Evolutionary conservation across 2,888 invertebrate species (phyloP).

Genomic region (Anthrax anthrax): DNA sequence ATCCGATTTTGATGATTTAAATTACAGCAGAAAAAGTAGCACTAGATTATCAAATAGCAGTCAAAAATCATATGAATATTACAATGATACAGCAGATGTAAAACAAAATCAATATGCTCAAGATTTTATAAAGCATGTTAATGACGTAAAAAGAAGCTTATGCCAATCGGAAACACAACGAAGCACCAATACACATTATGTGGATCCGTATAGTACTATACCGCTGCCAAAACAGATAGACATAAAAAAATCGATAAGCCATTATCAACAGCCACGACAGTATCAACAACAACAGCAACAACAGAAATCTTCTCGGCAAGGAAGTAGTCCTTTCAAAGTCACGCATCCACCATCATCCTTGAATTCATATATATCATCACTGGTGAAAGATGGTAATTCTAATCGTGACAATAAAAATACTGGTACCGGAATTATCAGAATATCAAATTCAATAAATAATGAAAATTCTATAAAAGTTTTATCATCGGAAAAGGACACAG

Average conservation of each 20-base stretch:
- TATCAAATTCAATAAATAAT: background rate
- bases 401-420: slow-evolving; percentile 4
- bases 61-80: slow-evolving; percentile 19
- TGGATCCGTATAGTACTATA: slow-evolving; percentile 7
- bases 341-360: background rate
- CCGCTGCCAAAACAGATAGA: slow-evolving; percentile 9
- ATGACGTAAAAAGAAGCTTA: slow-evolving; percentile 33
- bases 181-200: slow-evolving; percentile 15
- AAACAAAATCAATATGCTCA: slow-evolving; percentile 34
- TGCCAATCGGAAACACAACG: slow-evolving; percentile 25
- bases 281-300: slow-evolving; percentile 2
- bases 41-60: slow-evolving; percentile 7
- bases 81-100: slow-evolving; percentile 20
- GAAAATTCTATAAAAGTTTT: slow-evolving; percentile 1
- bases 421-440: background rate
- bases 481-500: background rate
- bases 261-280: slow-evolving; percentile 11
- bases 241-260: slow-evolving; percentile 9
- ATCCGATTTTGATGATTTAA: slow-evolving; percentile 33
- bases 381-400: slow-evolving; percentile 5
- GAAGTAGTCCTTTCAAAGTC: slow-evolving; percentile 7
- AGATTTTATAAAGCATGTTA: slow-evolving; percentile 35
- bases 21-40: slow-evolving; percentile 17
- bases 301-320: background rate
- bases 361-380: background rate